Base-by-base conservation (phyloP, 2,888 invertebrate species). In the Diachrysia chrysitis region DNA sequence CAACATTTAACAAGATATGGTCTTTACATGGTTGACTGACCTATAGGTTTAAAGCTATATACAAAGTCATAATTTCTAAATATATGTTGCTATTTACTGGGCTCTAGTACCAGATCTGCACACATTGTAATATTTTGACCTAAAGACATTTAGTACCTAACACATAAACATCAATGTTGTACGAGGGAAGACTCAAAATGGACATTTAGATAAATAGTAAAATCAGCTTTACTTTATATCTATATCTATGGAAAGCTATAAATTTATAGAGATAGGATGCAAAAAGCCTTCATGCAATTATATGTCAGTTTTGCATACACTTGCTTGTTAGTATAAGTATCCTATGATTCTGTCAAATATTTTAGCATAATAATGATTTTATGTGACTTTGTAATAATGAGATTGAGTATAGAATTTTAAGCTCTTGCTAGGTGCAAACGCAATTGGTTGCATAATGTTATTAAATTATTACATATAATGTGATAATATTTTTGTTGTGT, bases 401-500 rank as follows among this genome's bases (percentile, higher is more conserved):
- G n/a, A 42, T 17, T 21, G 21, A 17, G 19, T 51, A 29, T 58
- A 65, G 29, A 29, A 29, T 37, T 64, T 71, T 58, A 42, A 17
- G 5, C 25, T 58, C 21, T 59, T 21, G 51, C 55, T 59, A 63
- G 58, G 56, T 57, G 46, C 61, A 55, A 62, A 66, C 12, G 25
- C 7, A 60, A 16, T 57, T 66, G 66, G 51, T 66, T 72, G 61
- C 23, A n/a, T 76, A 73, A 66, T 73, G 7, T 10, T 54, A 64
- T 35, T 25, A 29, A n/a, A 32, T 35, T 58, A 65, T 48, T 25
- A 46, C n/a, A 37, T 35, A 21, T 66, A 60, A 63, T 48, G 54
- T 17, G 58, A 37, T 42, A 51, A 60, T 64, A 58, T 55, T 53
- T 66, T n/a, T n/a, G n/a, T n/a, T n/a, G n/a, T 21, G 16, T 58